Evolutionary conservation across 2,113 vertebrate genomes (phyloP).

Genomic region (Engraulis encrasicolus): DNA sequence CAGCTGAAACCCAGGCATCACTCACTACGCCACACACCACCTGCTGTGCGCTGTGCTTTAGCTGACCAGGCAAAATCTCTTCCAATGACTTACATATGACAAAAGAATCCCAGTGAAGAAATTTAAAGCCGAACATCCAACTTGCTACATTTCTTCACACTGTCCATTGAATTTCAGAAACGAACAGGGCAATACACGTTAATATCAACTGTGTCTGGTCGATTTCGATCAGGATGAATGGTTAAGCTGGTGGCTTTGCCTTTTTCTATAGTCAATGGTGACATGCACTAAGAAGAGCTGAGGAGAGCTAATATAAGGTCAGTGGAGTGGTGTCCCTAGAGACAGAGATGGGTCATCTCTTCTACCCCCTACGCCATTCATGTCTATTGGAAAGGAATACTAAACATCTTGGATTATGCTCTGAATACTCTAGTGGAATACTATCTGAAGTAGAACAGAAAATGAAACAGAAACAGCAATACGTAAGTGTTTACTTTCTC

Average conservation of each 20-base stretch:
- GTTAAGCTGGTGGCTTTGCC: background rate
- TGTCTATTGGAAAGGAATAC: background rate
- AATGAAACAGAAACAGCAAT: too few species aligned
- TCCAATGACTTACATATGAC: background rate
- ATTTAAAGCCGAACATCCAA: background rate
- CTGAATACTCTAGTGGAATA: too few species aligned
- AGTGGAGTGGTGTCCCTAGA: background rate
- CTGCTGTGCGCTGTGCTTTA: background rate
- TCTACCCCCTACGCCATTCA: background rate
- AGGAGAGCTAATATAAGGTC: background rate
- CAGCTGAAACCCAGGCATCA: background rate
- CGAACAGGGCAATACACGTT: background rate
- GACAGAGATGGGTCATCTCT: background rate
- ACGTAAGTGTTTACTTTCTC: background rate
- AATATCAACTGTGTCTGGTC: background rate
- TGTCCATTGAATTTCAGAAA: too few species aligned
- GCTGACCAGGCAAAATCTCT: background rate
- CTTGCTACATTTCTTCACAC: background rate
- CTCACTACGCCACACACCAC: background rate
- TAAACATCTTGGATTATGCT: too few species aligned
- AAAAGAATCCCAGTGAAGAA: background rate
- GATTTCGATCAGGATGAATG: background rate
- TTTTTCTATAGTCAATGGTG: background rate
- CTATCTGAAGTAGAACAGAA: too few species aligned
- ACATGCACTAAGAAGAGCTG: background rate